Conservation (phyloP, 1,140 invertebrate species). For the Drusus annulatus region DNA sequence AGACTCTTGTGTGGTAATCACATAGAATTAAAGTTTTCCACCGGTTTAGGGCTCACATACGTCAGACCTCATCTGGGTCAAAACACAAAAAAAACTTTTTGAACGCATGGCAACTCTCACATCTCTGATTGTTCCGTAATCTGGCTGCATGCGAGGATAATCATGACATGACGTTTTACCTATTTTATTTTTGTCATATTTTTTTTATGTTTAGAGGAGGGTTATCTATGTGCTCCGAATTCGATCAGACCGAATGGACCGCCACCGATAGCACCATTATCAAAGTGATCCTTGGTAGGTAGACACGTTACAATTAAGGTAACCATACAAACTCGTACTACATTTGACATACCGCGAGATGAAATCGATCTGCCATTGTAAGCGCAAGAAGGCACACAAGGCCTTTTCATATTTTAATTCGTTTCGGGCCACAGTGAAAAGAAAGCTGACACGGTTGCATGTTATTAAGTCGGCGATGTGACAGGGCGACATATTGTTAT, state of each 20-base stretch:
- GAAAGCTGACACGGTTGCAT: constrained; percentile 40
- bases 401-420: constrained; percentile 28
- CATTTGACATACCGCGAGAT: not conserved
- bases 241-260: too few species aligned
- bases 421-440: constrained; percentile 13
- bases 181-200: too few species aligned
- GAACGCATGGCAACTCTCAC: too few species aligned
- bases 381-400: not conserved
- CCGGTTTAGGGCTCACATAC: too few species aligned
- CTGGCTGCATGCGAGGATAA: too few species aligned
- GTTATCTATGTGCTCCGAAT: not conserved
- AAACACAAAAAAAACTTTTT: too few species aligned
- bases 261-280: not conserved
- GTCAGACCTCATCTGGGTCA: too few species aligned
- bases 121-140: not conserved
- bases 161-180: too few species aligned
- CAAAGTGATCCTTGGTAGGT: not conserved
- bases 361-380: constrained; percentile 17
- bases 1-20: too few species aligned
- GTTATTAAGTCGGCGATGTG: constrained; percentile 15
- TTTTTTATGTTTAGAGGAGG: too few species aligned
- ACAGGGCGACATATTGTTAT: constrained; percentile 34
- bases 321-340: not conserved
- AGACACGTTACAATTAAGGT: not conserved
- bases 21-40: too few species aligned